phyloP scores from a whole-genome alignment of 2,113 vertebrate genomes.

The Vulpes ferrilata region DNA sequence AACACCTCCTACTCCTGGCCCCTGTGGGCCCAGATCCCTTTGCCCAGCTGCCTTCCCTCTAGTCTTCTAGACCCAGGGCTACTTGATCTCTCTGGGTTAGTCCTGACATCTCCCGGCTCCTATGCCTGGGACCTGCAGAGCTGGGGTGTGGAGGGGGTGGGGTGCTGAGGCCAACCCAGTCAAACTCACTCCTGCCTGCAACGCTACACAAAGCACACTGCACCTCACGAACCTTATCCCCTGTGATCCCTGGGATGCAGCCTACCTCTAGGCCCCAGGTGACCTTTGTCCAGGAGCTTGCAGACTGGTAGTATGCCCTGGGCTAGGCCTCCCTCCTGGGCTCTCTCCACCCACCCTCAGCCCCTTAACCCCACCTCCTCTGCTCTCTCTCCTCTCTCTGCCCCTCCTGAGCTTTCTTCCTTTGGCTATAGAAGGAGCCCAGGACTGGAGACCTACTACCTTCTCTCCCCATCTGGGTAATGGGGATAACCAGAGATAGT shows the following conservation, averaged over 20 bases:
- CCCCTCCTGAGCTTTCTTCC: background rate
- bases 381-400: background rate
- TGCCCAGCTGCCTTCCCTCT: background rate
- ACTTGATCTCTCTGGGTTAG: too few relatives aligned
- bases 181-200: background rate
- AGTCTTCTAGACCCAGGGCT: background rate
- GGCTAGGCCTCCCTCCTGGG: too few relatives aligned
- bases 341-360: background rate
- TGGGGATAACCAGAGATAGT: background rate
- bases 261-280: background rate
- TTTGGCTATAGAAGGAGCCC: background rate
- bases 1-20: background rate
- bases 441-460: background rate
- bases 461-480: background rate
- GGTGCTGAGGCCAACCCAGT: accelerated
- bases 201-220: background rate
- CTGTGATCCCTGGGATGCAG: background rate
- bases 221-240: background rate
- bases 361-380: background rate
- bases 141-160: background rate
- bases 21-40: background rate
- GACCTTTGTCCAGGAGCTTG: background rate
- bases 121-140: background rate
- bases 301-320: too few relatives aligned
- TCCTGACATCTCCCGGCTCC: background rate